Evolutionary conservation across 1,140 invertebrate species (phyloP).

Genomic region (Drosophila chauvacae): DNA sequence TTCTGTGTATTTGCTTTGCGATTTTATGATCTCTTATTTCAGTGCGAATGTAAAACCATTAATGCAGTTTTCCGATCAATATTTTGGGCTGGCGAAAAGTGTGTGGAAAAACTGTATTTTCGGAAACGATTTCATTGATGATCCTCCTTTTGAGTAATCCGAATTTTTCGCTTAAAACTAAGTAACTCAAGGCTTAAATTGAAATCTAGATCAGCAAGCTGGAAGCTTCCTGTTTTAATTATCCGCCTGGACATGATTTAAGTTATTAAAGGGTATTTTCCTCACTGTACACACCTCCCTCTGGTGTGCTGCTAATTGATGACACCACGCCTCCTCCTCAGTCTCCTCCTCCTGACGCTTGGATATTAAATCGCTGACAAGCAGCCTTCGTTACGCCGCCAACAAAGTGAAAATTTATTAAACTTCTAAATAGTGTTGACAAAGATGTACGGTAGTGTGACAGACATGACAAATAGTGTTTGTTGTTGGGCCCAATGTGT

Average conservation of each 20-base stretch:
- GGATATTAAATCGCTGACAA: slow-evolving; percentile 64
- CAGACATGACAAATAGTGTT: slow-evolving; percentile 77
- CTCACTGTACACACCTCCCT: not conserved
- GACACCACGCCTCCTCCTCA: not conserved
- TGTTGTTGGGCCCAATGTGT: slow-evolving; percentile 7
- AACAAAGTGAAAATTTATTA: slow-evolving; percentile 75
- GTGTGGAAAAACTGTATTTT: not conserved
- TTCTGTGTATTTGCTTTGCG: not conserved
- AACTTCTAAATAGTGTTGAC: slow-evolving; percentile 79
- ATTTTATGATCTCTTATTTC: slow-evolving; percentile 25
- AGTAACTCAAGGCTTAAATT: too few relatives aligned
- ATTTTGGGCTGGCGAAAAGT: not conserved
- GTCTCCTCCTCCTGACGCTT: slow-evolving; percentile 8
- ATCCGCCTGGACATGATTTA: not conserved
- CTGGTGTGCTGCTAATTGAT: not conserved
- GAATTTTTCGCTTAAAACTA: too few relatives aligned
- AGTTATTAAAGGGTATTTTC: not conserved
- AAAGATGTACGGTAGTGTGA: slow-evolving; percentile 79
- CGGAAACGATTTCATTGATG: not conserved
- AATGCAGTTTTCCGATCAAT: not conserved
- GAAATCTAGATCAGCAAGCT: not conserved
- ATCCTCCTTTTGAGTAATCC: too few relatives aligned
- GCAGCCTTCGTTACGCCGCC: not conserved
- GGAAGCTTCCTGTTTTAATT: accelerated
- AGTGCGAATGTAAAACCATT: not conserved